Evolutionary conservation across 2,888 invertebrate species (phyloP).

Genomic region (Thera obeliscata): DNA sequence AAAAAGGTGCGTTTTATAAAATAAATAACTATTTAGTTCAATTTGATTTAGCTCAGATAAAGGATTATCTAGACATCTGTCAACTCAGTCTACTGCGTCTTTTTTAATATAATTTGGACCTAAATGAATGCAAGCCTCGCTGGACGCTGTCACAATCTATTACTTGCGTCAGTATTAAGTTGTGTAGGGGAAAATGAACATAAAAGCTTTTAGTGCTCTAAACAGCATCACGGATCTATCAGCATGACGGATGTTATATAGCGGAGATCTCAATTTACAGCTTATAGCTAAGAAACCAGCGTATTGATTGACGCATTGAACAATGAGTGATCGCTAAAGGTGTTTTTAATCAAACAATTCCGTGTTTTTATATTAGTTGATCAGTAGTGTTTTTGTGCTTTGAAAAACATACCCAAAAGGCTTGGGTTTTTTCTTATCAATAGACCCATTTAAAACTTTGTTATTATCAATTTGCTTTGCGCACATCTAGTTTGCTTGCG

Average conservation of each 20-base stretch:
- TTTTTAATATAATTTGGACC: slow-evolving; percentile 9
- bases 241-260: background rate
- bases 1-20: background rate
- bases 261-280: too few relatives aligned
- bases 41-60: slow-evolving; percentile 7
- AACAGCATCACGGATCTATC: background rate
- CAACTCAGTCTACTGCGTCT: slow-evolving; percentile 9
- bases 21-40: background rate
- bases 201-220: background rate
- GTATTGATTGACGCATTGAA: too few relatives aligned
- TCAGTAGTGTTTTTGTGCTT: too few relatives aligned
- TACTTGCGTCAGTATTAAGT: background rate
- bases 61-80: slow-evolving; percentile 13
- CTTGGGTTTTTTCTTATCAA: too few relatives aligned
- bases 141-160: slow-evolving; percentile 9
- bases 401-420: too few relatives aligned
- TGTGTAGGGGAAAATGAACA: background rate
- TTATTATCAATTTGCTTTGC: too few relatives aligned
- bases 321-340: too few relatives aligned
- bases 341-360: too few relatives aligned
- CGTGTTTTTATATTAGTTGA: background rate
- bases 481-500: too few relatives aligned
- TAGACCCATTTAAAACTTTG: too few relatives aligned
- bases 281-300: too few relatives aligned
- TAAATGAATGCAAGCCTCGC: slow-evolving; percentile 1